Percentiles rank a stretch among this genome's conserved stretches.
These are phyloP conservation scores for Serinus canaria DNA, from an alignment of 2,113 vertebrate species.

Conservation along the genomic window DNA sequence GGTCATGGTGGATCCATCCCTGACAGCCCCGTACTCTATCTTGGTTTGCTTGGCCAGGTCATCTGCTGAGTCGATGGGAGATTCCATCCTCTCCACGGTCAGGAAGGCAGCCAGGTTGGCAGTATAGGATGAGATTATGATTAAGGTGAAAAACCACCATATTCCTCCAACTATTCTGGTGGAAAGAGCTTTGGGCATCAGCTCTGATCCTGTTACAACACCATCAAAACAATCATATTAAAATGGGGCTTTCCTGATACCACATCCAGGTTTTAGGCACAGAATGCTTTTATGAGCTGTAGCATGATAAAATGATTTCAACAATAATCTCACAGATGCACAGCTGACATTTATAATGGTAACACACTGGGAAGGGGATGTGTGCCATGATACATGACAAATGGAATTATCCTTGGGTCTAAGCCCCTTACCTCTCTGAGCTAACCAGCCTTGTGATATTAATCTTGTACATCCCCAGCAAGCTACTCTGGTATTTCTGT, in stretches of 20 bases:
- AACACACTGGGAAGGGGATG: slow-evolving; percentile 45
- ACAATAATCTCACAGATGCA: slow-evolving; percentile 36
- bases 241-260: background rate
- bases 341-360: slow-evolving; percentile 45
- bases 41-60: slow-evolving; percentile 98
- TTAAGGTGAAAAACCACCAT: slow-evolving; percentile 99
- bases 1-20: slow-evolving; percentile 97
- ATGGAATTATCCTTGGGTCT: slow-evolving; percentile 45
- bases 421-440: slow-evolving; percentile 6
- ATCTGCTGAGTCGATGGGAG: slow-evolving; percentile 94
- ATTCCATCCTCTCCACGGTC: slow-evolving; percentile 98
- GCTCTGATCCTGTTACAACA: slow-evolving; percentile 88
- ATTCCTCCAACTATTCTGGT: slow-evolving; percentile 98
- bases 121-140: slow-evolving; percentile 98
- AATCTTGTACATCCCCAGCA: background rate
- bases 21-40: slow-evolving; percentile 95
- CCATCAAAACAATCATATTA: slow-evolving; percentile 67
- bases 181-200: slow-evolving; percentile 98
- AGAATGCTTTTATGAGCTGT: slow-evolving; percentile 28
- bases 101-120: slow-evolving; percentile 98
- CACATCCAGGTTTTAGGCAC: slow-evolving; percentile 6
- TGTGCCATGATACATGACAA: slow-evolving; percentile 40
- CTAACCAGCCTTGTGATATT: background rate
- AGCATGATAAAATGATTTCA: slow-evolving; percentile 40
- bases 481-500: background rate